Base-by-base conservation (phyloP, 1,140 invertebrate genomes). In the Calycopis cecrops region DNA sequence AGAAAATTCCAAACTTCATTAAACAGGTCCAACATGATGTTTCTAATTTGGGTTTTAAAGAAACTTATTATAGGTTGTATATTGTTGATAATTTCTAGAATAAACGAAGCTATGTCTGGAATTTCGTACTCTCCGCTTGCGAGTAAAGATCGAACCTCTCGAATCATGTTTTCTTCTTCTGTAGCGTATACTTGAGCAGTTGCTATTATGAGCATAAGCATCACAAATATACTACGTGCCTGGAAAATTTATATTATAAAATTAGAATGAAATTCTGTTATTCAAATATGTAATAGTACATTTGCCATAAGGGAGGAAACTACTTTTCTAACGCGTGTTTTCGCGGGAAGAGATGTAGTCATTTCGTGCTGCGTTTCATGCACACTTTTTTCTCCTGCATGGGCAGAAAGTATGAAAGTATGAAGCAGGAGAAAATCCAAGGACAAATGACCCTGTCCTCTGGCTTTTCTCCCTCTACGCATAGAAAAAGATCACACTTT, bases 11-110 rank as follows among this genome's bases (percentile, higher is more conserved):
- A 57, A 0, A 38, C 60, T 59, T 79, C 61, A 1, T 59, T 34
- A 6, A 53, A 11, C 1, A 77, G 18, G 9, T 79, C 76, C 42
- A 64, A 42, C 9, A 77, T 49, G n/a, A 72, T 66, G 35, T 65
- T 64, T 59, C 48, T 66, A 34, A 79, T 51, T 49, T 77, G 74
- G 4, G 62, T 51, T 52, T 72, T 75, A 4, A 79, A 56, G 40
- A 65, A 60, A 8, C 18, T 51, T 3, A 71, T 40, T 8, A 75
- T 52, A 9, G 55, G 60, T 1, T 38, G 48, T 17, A 56, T 57
- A 42, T 54, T 62, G n/a, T 49, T 57, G 14, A 59, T 35, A 57
- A 50, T 51, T 17, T 61, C 53, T 28, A 48, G 37, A 16, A 59
- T 34, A 12, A 60, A 53, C 1, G 54, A 52, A 18, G 35, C 34